Evolutionary conservation across 2,113 vertebrate species (phyloP).

Genomic region (Lepisosteus osseus): DNA sequence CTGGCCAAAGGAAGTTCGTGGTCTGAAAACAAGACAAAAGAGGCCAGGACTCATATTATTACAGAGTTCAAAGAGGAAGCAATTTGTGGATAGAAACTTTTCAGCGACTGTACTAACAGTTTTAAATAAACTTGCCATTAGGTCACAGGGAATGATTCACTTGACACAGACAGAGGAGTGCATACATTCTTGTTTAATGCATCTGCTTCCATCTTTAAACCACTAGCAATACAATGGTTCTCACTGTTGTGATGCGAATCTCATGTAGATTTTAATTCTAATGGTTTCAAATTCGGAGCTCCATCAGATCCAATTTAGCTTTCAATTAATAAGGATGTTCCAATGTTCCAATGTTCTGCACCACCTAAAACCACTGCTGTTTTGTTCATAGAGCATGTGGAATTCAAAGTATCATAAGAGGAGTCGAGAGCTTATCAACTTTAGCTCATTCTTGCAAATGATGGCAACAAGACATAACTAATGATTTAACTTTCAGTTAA

Average conservation of each 20-base stretch:
- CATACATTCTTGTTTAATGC: neutral
- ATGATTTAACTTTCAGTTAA: too few species aligned
- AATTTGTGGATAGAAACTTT: constrained; percentile 20
- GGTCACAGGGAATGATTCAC: neutral
- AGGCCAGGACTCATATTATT: constrained; percentile 20
- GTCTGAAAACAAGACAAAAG: constrained; percentile 23
- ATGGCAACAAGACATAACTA: too few species aligned
- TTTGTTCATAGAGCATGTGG: too few species aligned
- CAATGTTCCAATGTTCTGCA: too few species aligned
- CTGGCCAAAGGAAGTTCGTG: constrained; percentile 23
- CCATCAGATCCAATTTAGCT: too few species aligned
- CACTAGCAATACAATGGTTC: neutral
- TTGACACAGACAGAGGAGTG: neutral
- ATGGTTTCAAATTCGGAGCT: neutral
- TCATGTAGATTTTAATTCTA: neutral
- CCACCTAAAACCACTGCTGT: too few species aligned
- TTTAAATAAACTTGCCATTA: constrained; percentile 19
- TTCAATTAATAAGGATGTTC: too few species aligned
- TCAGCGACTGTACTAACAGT: constrained; percentile 11
- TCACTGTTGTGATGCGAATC: neutral
- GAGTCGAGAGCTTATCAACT: too few species aligned
- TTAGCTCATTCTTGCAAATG: too few species aligned
- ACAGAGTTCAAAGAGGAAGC: constrained; percentile 27
- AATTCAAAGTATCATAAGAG: too few species aligned
- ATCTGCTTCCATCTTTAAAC: neutral